phyloP scores from a whole-genome alignment of 2,113 vertebrate genomes.

The Carettochelys insculpta region DNA sequence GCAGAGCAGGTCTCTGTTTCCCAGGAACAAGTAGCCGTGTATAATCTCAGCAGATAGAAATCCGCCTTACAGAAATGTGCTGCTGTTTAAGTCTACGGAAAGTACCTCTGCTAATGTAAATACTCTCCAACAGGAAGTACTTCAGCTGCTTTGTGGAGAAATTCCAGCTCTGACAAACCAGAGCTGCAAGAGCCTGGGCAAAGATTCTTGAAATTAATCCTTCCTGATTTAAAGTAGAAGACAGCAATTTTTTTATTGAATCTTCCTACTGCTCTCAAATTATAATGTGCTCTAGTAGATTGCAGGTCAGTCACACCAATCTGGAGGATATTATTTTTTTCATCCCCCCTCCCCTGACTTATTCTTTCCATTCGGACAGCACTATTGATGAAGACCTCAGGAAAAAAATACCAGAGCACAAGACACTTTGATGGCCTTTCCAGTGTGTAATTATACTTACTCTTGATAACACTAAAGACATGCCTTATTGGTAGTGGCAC shows the following conservation, averaged over 20 bases:
- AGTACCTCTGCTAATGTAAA: not conserved
- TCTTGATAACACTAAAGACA: constrained; percentile 75
- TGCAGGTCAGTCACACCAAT: constrained; percentile 67
- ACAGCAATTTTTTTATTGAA: constrained; percentile 69
- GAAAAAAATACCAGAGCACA: constrained; percentile 64
- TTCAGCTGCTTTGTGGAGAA: constrained; percentile 11
- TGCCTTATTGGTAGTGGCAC: constrained; percentile 73
- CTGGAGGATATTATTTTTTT: constrained; percentile 55
- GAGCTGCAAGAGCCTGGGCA: constrained; percentile 4
- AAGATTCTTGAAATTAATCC: constrained; percentile 66
- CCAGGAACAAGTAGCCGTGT: not conserved
- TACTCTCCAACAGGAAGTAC: not conserved
- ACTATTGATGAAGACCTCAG: constrained; percentile 78
- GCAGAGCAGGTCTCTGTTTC: not conserved
- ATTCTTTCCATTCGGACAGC: constrained; percentile 67
- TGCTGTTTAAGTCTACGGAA: not conserved
- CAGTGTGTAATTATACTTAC: constrained; percentile 76
- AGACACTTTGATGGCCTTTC: constrained; percentile 75
- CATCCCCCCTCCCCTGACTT: not conserved
- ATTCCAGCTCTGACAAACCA: constrained; percentile 47
- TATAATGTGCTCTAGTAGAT: constrained; percentile 66
- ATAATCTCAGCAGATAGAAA: not conserved
- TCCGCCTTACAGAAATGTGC: not conserved
- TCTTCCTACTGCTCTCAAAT: constrained; percentile 63
- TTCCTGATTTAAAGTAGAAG: constrained; percentile 71